Percentiles rank a stretch among this genome's conserved stretches.
These are phyloP conservation scores for Hypocryptadius cinnamomeus DNA, from an alignment of 2,113 vertebrate genomes.

Conservation along the genomic window DNA sequence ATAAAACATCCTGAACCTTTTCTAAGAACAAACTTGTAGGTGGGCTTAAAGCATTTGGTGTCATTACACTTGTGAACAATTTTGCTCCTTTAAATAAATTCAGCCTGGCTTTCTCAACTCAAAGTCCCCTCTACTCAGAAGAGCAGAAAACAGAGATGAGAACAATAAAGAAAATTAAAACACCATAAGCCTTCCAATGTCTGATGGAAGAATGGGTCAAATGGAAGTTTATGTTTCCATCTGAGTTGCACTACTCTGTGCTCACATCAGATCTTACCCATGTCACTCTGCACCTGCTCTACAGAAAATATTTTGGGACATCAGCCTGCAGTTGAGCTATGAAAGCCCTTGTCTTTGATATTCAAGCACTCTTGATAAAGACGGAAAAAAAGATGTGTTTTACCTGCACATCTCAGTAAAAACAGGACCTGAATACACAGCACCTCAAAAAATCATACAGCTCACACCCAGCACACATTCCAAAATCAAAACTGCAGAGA, in stretches of 20 bases:
- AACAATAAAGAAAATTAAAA: not conserved
- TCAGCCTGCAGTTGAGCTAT: not conserved
- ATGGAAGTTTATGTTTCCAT: not conserved
- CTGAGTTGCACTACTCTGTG: not conserved
- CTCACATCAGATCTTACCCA: not conserved
- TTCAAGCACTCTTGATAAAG: not conserved
- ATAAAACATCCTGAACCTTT: not conserved
- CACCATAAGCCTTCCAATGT: not conserved
- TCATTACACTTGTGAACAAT: not conserved
- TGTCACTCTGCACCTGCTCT: not conserved
- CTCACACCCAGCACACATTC: not conserved
- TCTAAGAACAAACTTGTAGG: not conserved
- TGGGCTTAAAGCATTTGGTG: not conserved
- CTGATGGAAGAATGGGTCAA: not conserved
- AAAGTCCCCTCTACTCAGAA: not conserved
- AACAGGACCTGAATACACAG: not conserved
- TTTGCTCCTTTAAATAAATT: not conserved
- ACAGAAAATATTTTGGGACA: not conserved
- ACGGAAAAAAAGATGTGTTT: not conserved
- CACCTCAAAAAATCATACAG: not conserved
- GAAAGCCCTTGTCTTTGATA: not conserved
- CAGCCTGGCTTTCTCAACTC: not conserved
- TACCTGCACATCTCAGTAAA: not conserved
- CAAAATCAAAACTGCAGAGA: not conserved
- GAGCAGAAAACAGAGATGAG: not conserved